phyloP scores from a whole-genome alignment of 2,888 invertebrate species.

The Melanotus villosus region DNA sequence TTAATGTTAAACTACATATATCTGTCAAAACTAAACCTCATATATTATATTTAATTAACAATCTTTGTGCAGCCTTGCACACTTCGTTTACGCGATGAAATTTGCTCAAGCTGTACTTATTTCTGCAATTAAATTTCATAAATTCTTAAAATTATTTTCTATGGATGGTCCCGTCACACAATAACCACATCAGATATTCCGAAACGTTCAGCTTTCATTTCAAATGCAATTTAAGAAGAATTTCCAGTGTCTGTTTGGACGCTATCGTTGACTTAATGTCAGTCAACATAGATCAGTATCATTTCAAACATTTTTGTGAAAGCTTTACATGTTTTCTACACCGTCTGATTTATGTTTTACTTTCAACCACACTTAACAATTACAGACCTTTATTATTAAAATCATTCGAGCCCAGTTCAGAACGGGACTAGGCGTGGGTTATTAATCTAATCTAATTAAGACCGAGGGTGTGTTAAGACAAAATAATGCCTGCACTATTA shows the following conservation, averaged over 20 bases:
- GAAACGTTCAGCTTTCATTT: constrained; percentile 1
- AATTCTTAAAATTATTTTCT: background rate
- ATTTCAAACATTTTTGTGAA: constrained; percentile 13
- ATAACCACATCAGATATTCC: background rate
- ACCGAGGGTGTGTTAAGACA: constrained; percentile 16
- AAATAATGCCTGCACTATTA: background rate
- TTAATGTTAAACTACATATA: constrained; percentile 17
- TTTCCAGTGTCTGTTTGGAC: background rate
- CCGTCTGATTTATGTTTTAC: constrained; percentile 19
- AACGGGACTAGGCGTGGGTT: constrained; percentile 24
- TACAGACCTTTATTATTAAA: constrained; percentile 29
- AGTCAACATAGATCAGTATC: constrained; percentile 11
- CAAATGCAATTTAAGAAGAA: constrained; percentile 3
- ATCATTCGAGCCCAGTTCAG: constrained; percentile 18
- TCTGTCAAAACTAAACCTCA: constrained; percentile 13
- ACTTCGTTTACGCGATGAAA: no score
- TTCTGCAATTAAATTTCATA: constrained; percentile 1
- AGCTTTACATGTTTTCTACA: constrained; percentile 1
- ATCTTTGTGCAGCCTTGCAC: constrained; percentile 1
- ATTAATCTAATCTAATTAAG: constrained; percentile 35
- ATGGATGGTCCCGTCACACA: background rate
- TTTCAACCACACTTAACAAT: constrained; percentile 16
- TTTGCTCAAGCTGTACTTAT: constrained; percentile 2
- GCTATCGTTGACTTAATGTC: constrained; percentile 12
- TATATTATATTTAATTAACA: constrained; percentile 21